phyloP scores from a whole-genome alignment of 2,797 vertebrate genomes.

The Cuculus canorus region DNA sequence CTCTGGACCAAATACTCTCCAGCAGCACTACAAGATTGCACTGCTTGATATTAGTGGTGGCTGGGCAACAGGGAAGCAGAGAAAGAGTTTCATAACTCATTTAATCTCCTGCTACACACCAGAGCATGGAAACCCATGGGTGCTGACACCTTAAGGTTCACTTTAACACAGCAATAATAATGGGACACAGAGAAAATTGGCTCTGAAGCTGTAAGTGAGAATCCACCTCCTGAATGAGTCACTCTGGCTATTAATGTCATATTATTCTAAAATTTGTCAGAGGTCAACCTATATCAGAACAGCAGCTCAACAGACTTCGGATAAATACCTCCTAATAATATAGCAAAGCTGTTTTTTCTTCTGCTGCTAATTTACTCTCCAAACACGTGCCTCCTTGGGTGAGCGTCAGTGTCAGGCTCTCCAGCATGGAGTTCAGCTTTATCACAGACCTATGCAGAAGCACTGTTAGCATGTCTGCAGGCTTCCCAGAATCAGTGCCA shows the following conservation, averaged over 20 bases:
- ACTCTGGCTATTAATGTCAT: constrained; percentile 21
- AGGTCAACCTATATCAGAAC: constrained; percentile 38
- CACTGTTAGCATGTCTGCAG: neutral
- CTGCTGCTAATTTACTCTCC: neutral
- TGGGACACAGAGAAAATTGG: neutral
- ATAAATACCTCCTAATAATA: constrained; percentile 34
- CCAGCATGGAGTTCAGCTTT: neutral
- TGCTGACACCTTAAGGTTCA: neutral
- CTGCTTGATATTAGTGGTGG: accelerated
- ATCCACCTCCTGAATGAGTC: neutral
- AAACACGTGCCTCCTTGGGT: neutral
- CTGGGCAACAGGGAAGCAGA: neutral
- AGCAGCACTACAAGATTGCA: neutral
- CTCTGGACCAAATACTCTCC: neutral
- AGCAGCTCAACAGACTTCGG: constrained; percentile 11
- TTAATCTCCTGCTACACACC: neutral
- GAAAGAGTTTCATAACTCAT: neutral
- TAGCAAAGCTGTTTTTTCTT: neutral
- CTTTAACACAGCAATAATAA: constrained; percentile 24
- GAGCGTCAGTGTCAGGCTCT: accelerated
- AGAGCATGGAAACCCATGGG: neutral
- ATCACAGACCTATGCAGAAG: neutral
- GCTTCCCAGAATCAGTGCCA: neutral
- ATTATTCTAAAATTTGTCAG: constrained; percentile 44
- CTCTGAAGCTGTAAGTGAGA: constrained; percentile 23